A percentile compares a stretch with the other conserved stretches of the same genome.
phyloP scores from a whole-genome alignment of 2,113 vertebrate species.

The Neoarius graeffei region DNA sequence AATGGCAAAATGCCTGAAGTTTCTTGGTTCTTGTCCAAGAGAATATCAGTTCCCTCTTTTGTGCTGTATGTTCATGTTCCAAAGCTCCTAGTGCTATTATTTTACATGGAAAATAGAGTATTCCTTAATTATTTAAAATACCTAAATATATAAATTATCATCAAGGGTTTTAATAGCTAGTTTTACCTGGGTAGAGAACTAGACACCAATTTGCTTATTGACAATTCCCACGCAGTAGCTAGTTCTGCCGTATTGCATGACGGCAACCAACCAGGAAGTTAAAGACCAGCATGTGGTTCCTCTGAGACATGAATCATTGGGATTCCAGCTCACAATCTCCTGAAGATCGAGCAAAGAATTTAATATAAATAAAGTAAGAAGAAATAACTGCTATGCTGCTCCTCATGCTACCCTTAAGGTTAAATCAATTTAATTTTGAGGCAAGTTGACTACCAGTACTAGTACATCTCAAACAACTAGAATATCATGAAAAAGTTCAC shows the following conservation, averaged over 20 bases:
- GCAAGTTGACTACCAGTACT: background rate
- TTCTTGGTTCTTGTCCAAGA: conserved; percentile 58
- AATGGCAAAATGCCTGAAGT: conserved; percentile 49
- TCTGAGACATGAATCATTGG: background rate
- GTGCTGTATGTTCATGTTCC: conserved; percentile 2
- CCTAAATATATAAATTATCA: background rate
- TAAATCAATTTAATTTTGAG: background rate
- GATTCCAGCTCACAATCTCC: background rate
- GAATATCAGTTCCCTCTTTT: conserved; percentile 44
- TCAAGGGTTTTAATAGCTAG: background rate
- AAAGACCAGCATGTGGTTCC: background rate
- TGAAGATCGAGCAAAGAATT: background rate
- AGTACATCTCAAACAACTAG: too few species aligned
- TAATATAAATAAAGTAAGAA: background rate
- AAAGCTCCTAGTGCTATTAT: conserved; percentile 27
- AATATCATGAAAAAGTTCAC: too few species aligned
- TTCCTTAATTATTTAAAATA: background rate
- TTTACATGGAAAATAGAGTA: conserved; percentile 1
- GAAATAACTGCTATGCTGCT: background rate
- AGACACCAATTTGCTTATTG: background rate
- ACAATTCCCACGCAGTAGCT: background rate
- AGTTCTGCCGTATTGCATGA: background rate
- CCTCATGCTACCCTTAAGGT: background rate
- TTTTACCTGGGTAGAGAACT: background rate
- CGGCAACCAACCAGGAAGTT: background rate